Percentiles rank a stretch among this genome's conserved stretches.
Conservation (phyloP, 2,797 vertebrate species). For the Acrossocheilus wenchowensis region DNA sequence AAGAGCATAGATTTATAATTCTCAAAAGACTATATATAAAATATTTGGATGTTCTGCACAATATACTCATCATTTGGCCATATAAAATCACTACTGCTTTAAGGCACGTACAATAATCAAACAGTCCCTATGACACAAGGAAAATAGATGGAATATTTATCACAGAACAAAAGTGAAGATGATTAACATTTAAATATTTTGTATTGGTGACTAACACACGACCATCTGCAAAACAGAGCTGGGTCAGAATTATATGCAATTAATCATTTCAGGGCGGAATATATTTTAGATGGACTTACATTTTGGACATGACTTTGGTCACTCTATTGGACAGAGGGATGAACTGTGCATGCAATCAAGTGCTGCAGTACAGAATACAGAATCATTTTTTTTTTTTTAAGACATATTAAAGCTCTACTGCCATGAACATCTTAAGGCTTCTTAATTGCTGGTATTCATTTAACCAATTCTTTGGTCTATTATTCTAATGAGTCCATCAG, state of each 20-base stretch:
- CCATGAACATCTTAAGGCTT: background rate
- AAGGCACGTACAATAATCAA: background rate
- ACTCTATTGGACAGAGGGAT: background rate
- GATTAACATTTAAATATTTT: background rate
- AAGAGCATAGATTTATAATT: background rate
- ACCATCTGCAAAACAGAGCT: background rate
- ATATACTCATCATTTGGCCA: background rate
- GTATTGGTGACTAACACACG: background rate
- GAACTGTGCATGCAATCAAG: conserved; percentile 3
- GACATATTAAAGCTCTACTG: background rate
- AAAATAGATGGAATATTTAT: background rate
- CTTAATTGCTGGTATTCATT: background rate
- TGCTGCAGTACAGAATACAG: background rate
- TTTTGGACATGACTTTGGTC: background rate
- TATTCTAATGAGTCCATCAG: background rate
- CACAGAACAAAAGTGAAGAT: background rate
- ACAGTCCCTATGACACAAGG: background rate
- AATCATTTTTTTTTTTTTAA: background rate
- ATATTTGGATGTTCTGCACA: conserved; percentile 2
- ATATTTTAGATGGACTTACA: background rate
- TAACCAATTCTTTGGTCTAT: conserved; percentile 15
- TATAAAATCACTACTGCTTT: background rate
- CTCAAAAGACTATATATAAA: background rate
- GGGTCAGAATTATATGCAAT: background rate
- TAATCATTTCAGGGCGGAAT: background rate